phyloP scores from a whole-genome alignment of 2,113 vertebrate genomes.

The Athene noctua region DNA sequence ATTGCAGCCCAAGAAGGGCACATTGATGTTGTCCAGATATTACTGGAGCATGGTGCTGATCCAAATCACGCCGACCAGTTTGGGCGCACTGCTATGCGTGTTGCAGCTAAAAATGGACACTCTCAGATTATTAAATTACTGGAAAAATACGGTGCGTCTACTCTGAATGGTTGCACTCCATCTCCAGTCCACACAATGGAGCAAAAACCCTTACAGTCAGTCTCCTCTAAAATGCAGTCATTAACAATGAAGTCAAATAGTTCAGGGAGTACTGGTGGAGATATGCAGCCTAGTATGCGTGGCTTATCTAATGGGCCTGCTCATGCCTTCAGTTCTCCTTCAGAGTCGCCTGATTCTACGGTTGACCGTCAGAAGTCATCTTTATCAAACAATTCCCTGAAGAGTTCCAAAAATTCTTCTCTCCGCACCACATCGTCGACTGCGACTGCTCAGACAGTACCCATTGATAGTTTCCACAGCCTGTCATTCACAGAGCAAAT shows the following conservation, averaged over 20 bases:
- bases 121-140: conserved; percentile 90
- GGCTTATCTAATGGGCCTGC: conserved; percentile 87
- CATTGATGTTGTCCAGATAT: conserved; percentile 89
- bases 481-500: conserved; percentile 95
- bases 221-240: conserved; percentile 88
- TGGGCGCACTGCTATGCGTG: conserved; percentile 94
- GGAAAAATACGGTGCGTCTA: conserved; percentile 92
- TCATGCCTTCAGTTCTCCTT: conserved; percentile 95
- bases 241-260: conserved; percentile 94
- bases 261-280: conserved; percentile 92
- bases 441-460: conserved; percentile 94
- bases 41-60: conserved; percentile 92
- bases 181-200: conserved; percentile 97
- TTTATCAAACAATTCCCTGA: conserved; percentile 93
- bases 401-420: conserved; percentile 97
- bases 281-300: conserved; percentile 83
- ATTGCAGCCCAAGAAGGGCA: conserved; percentile 99
- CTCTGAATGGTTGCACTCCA: conserved; percentile 88
- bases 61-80: conserved; percentile 97
- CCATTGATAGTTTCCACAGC: conserved; percentile 93
- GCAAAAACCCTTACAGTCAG: conserved; percentile 82
- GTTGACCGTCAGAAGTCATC: conserved; percentile 95
- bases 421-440: conserved; percentile 94
- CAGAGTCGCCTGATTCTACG: conserved; percentile 94
- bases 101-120: conserved; percentile 97